Percentiles rank a stretch among this genome's conserved stretches.
phyloP scores from a whole-genome alignment of 2,888 invertebrate genomes.

The Eupithecia dodoneata region DNA sequence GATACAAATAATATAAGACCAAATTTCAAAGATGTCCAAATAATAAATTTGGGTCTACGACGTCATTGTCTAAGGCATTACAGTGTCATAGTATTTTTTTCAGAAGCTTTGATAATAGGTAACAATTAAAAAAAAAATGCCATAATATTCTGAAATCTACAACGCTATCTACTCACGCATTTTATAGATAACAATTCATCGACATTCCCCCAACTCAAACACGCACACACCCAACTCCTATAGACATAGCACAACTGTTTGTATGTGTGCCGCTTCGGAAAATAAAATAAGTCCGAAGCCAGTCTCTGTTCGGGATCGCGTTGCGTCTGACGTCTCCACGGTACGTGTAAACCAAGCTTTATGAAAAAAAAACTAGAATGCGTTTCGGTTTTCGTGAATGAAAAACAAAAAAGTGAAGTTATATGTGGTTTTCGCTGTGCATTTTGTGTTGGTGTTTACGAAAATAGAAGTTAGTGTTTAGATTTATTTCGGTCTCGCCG shows the following conservation, averaged over 20 bases:
- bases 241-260: background rate
- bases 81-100: too few relatives aligned
- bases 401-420: conserved; percentile 28
- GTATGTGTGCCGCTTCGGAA: conserved; percentile 60
- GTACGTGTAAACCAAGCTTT: conserved; percentile 59
- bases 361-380: conserved; percentile 52
- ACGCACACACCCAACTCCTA: conserved; percentile 39
- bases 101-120: too few relatives aligned
- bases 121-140: too few relatives aligned
- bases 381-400: conserved; percentile 36
- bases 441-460: conserved; percentile 53
- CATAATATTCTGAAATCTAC: background rate
- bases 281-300: conserved; percentile 59
- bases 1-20: too few relatives aligned
- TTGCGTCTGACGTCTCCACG: conserved; percentile 65
- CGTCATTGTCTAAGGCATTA: too few relatives aligned
- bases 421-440: conserved; percentile 52
- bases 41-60: too few relatives aligned
- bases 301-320: conserved; percentile 38
- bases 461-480: conserved; percentile 32
- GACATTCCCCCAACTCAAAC: conserved; percentile 40
- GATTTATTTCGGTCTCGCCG: conserved; percentile 68
- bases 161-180: background rate
- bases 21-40: too few relatives aligned
- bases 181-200: conserved; percentile 25